phyloP scores from a whole-genome alignment of 2,113 vertebrate genomes.

The Erythrolamprus reginae region DNA sequence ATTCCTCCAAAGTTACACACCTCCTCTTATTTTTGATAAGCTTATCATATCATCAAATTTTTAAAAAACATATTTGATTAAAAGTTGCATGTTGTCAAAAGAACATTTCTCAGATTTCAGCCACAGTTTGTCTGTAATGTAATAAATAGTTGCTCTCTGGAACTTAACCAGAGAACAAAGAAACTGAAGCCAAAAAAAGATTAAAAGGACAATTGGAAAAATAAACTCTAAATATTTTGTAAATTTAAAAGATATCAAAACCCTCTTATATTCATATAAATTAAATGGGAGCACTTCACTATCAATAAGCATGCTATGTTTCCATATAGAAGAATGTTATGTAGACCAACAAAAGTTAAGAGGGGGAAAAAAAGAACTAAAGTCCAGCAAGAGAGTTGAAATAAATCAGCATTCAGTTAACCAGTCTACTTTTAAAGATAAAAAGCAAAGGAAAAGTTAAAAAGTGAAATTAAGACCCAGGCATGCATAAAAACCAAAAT shows the following conservation, averaged over 20 bases:
- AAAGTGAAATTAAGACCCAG: neutral
- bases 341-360: neutral
- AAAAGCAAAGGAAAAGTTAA: neutral
- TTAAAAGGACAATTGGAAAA: neutral
- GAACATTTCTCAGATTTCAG: neutral
- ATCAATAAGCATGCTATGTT: neutral
- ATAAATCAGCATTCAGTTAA: neutral
- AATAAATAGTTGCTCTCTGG: neutral
- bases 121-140: neutral
- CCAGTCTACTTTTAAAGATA: neutral
- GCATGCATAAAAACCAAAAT: neutral
- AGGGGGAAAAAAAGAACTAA: neutral
- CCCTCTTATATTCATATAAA: neutral
- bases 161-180: neutral
- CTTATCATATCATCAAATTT: neutral
- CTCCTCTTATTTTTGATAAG: neutral
- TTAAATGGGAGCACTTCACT: neutral
- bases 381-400: neutral
- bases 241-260: neutral
- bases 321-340: neutral
- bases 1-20: neutral
- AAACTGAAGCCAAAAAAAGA: neutral
- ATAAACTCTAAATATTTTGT: neutral
- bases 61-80: neutral
- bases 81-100: neutral